Evolutionary conservation across 1,140 invertebrate genomes (phyloP), one percentile per base, ranked within the genome.

Genomic region (Atta colombica): DNA sequence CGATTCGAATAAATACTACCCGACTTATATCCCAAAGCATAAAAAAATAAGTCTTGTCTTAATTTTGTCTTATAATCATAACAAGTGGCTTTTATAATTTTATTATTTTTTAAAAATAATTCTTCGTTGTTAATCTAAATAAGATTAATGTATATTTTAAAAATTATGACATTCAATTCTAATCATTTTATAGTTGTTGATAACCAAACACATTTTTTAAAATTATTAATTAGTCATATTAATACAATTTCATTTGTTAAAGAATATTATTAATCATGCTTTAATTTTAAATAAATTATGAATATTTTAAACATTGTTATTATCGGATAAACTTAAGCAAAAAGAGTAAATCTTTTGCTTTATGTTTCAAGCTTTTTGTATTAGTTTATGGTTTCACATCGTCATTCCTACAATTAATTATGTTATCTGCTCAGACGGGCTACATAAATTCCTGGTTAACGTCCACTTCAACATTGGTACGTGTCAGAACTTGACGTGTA

Each of bases 401-500:
- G 28, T 55, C 18, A 74, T 75, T 84, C 45, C 55, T 28, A 84
- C 80, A 63, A 84, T 84, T 84, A 84, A 84, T 84, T 84, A 75
- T 84, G 69, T 61, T 84, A 84, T 84, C 80, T 84, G 14, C 45
- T 84, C 80, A 84, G 80, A 75, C 80, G 69, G 51, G 80, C 55
- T 84, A 84, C 80, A 84, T 84, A 84, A 84, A 84, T 84, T 84
- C 28, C 69, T 84, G 80, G 80, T 84, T 84, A 84, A 84, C 80
- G 80, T 84, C 80, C 80, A 84, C 69, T 84, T 84, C 69, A 84
- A 84, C 80, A 58, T 84, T 84, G 69, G 69, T 84, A 77, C 58
- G 58, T 35, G 45, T 21, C 51, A 78, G 66, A 81, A 81, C 55
- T 72, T 58, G 85, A 60, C 49, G 68, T 77, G 39, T 28, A 63